These are phyloP conservation scores for Atta cephalotes DNA, from an alignment of 1,140 invertebrate species.

Conservation along the genomic window DNA sequence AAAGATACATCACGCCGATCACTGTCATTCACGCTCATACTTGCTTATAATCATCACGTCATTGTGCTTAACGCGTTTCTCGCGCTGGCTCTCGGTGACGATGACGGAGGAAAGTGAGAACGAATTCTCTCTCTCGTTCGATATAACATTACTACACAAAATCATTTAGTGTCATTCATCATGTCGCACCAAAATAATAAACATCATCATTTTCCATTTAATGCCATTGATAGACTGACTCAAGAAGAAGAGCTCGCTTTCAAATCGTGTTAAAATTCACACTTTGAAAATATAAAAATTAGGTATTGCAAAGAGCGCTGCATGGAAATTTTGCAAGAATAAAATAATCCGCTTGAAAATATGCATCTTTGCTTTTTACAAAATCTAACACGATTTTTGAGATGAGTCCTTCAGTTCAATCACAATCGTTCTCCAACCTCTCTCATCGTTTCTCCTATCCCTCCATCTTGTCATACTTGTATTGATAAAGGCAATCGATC, in stretches of 20 bases:
- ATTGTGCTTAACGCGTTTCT: constrained; percentile 58
- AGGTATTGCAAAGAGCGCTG: too few species aligned
- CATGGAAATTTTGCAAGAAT: not conserved
- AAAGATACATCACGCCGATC: constrained; percentile 57
- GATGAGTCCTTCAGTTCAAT: not conserved
- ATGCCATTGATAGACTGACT: not conserved
- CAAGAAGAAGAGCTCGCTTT: not conserved
- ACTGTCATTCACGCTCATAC: constrained; percentile 62
- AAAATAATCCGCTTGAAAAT: not conserved
- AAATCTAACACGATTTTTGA: constrained; percentile 5
- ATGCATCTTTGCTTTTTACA: not conserved
- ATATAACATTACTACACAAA: not conserved
- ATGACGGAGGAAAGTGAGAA: constrained; percentile 55
- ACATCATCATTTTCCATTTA: constrained; percentile 4
- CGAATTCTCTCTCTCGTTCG: constrained; percentile 19
- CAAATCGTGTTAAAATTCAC: constrained; percentile 15
- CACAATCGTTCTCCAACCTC: constrained; percentile 51
- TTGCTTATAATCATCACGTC: constrained; percentile 54
- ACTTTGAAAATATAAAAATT: not conserved
- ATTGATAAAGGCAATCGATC: constrained; percentile 45
- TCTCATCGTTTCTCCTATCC: constrained; percentile 24
- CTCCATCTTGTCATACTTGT: not conserved
- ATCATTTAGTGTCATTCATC: not conserved
- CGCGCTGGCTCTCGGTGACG: constrained; percentile 32
- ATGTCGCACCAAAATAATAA: not conserved